Conservation (phyloP, 2,888 invertebrate genomes). For the Agriopis aurantiaria region DNA sequence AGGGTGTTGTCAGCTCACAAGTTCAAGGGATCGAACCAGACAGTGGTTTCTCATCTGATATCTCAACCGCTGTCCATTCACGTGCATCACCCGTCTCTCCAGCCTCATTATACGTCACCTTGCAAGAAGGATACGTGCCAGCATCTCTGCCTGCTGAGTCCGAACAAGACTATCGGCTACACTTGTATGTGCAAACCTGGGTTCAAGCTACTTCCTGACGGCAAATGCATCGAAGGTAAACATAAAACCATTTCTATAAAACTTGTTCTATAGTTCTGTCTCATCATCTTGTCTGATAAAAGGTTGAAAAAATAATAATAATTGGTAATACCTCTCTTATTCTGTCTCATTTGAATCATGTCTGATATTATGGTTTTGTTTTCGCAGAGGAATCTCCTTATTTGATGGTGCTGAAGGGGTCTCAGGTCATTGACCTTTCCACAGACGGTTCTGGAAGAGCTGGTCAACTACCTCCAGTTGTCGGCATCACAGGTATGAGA, state of each 20-base stretch:
- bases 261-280: too few relatives aligned
- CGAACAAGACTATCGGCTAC: slow-evolving; percentile 89
- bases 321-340: too few relatives aligned
- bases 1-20: slow-evolving; percentile 96
- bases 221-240: slow-evolving; percentile 89
- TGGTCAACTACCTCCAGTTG: slow-evolving; percentile 94
- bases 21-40: slow-evolving; percentile 96
- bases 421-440: slow-evolving; percentile 95
- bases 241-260: not conserved
- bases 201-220: slow-evolving; percentile 89
- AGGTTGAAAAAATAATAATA: too few relatives aligned
- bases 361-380: slow-evolving; percentile 8
- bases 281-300: too few relatives aligned
- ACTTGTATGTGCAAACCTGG: slow-evolving; percentile 97
- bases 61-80: slow-evolving; percentile 98
- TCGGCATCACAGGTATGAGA: slow-evolving; percentile 88
- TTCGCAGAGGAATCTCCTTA: slow-evolving; percentile 93
- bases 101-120: slow-evolving; percentile 92
- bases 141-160: slow-evolving; percentile 97
- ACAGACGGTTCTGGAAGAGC: slow-evolving; percentile 91
- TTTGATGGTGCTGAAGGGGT: slow-evolving; percentile 95
- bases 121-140: slow-evolving; percentile 90
- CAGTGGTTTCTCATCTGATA: slow-evolving; percentile 97
- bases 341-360: not conserved
- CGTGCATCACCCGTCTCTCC: slow-evolving; percentile 97